Percentiles rank a stretch among this genome's conserved stretches.
phyloP scores from a whole-genome alignment of 1,140 invertebrate species.

The Goniozus legneri region DNA sequence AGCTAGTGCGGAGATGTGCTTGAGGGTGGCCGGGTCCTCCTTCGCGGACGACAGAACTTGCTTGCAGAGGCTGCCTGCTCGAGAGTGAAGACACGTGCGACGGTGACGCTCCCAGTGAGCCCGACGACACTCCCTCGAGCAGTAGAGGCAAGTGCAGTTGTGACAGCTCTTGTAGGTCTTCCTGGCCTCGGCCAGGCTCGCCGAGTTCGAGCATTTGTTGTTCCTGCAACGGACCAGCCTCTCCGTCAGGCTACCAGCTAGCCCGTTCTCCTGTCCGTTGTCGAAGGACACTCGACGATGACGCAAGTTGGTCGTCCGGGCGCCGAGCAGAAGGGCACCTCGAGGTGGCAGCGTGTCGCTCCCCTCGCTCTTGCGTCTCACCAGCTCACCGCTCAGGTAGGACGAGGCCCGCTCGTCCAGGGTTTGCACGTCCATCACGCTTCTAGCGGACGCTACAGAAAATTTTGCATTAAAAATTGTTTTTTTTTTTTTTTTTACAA shows the following conservation, averaged over 20 bases:
- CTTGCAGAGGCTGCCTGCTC: conserved; percentile 81
- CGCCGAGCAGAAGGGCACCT: conserved; percentile 8
- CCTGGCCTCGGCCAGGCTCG: conserved; percentile 64
- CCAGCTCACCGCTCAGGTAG: conserved; percentile 32
- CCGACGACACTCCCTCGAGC: conserved; percentile 77
- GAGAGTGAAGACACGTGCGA: conserved; percentile 83
- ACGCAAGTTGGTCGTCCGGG: conserved; percentile 31
- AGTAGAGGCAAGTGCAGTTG: conserved; percentile 88
- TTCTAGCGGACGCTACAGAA: conserved; percentile 48
- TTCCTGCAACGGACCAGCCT: conserved; percentile 70
- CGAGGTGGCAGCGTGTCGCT: conserved; percentile 44
- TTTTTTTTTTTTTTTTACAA: too few species aligned
- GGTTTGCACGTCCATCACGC: conserved; percentile 32
- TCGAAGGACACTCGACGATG: conserved; percentile 53
- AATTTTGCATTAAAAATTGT: too few species aligned
- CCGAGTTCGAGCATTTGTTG: conserved; percentile 67
- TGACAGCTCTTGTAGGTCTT: conserved; percentile 84
- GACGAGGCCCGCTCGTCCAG: conserved; percentile 23
- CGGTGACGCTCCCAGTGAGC: conserved; percentile 90
- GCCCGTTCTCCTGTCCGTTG: conserved; percentile 33
- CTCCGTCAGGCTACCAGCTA: conserved; percentile 20
- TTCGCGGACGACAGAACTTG: conserved; percentile 85
- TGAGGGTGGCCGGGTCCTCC: conserved; percentile 73
- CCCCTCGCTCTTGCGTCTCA: conserved; percentile 55
- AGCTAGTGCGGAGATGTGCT: conserved; percentile 76